Evolutionary conservation across 2,113 vertebrate genomes (phyloP), one percentile per base, ranked within the genome.

Genomic region (Pelvicachromis taeniatus): DNA sequence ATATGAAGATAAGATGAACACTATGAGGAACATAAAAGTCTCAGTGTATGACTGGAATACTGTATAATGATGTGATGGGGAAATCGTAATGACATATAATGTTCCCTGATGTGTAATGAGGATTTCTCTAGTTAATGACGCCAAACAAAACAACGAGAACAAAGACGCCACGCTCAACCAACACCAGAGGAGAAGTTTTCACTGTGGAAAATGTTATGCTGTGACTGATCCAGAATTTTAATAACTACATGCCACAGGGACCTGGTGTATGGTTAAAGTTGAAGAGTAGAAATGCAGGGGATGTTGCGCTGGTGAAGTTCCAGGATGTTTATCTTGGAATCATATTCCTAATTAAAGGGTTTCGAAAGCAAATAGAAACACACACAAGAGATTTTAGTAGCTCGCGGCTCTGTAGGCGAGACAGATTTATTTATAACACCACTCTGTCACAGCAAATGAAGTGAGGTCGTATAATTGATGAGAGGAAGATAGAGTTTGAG

Each of bases 261-360:
- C 7, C 2, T 12, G 73, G 33, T 6, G 40, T 31, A 21, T 77
- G 61, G 52, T 35, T 78, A 16, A 56, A 56, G n/a, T 6, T 48
- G 56, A 17, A 33, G 78, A 78, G 50, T 16, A 70, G 70, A 63
- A 80, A 55, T 26, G 4, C 5, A 16, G 48, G 59, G 21, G 29
- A 23, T 7, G 17, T 3, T n/a, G 70, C 2, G 16, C 10, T n/a
- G 45, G 16, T 31, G 17, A 19, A 12, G 11, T 87, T 84, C 40
- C 82, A 75, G 84, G 90, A 81, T 91, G 81, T 92, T 88, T 89
- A 77, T 88, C 89, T 89, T 86, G 68, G 77, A 90, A 86, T 92
- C 77, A 70, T 61, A 70, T 35, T 83, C 38, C 81, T 87, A 91
- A 84, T 91, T 84, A 90, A 88, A 88, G 50, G 35, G 45, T 29